phyloP scores from a whole-genome alignment of 2,113 vertebrate species.

The Nicator chloris region DNA sequence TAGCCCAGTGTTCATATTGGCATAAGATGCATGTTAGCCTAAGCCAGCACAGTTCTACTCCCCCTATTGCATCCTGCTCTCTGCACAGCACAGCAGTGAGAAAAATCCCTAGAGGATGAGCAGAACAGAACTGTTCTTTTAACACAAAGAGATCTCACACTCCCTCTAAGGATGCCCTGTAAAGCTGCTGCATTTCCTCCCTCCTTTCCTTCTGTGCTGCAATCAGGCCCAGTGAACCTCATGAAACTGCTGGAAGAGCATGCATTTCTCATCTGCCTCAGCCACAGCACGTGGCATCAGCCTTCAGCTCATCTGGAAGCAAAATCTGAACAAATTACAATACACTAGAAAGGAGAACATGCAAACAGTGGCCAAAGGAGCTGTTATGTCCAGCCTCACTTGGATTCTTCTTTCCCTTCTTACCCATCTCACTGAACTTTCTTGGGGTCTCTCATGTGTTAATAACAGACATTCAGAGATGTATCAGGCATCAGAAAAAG shows the following conservation, averaged over 20 bases:
- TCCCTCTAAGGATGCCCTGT: background rate
- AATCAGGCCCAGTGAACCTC: background rate
- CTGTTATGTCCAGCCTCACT: background rate
- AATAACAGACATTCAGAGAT: background rate
- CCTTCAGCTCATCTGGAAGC: background rate
- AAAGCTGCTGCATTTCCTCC: background rate
- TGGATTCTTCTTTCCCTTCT: background rate
- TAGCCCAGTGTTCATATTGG: background rate
- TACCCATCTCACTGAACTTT: background rate
- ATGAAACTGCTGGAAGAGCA: background rate
- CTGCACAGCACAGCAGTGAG: background rate
- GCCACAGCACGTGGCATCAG: background rate
- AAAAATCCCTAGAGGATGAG: background rate
- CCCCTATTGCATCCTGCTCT: background rate
- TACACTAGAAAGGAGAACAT: background rate
- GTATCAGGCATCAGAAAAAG: background rate
- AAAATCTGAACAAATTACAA: background rate
- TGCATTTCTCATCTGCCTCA: background rate
- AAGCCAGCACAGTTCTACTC: background rate
- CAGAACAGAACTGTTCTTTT: background rate
- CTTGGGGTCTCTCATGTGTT: background rate
- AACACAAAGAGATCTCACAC: background rate
- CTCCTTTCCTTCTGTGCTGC: background rate
- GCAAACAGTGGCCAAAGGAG: background rate
- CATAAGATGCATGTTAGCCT: background rate